phyloP scores from a whole-genome alignment of 2,113 vertebrate species.

The Daphoenositta chrysoptera region DNA sequence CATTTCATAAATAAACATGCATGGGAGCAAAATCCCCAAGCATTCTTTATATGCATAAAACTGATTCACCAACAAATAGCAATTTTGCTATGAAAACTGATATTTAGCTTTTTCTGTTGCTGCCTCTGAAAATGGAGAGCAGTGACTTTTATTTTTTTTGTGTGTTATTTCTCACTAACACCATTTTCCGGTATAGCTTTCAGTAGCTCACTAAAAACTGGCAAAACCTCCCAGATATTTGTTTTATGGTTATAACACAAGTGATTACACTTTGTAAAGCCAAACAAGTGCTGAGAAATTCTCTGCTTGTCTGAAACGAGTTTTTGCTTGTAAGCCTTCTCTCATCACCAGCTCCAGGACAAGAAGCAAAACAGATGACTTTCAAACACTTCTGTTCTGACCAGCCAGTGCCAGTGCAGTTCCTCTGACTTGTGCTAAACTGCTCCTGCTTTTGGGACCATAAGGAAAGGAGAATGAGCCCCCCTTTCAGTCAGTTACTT shows the following conservation, averaged over 20 bases:
- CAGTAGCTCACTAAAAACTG: neutral
- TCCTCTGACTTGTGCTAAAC: neutral
- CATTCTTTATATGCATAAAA: neutral
- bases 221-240: neutral
- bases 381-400: neutral
- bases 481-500: neutral
- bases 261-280: neutral
- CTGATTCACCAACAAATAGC: conserved; percentile 1
- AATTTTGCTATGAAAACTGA: neutral
- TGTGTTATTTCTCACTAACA: neutral
- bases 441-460: neutral
- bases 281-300: neutral
- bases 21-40: neutral
- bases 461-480: neutral
- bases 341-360: neutral
- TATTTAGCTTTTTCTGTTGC: neutral
- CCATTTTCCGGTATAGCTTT: neutral
- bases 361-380: neutral
- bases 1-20: conserved; percentile 39
- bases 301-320: neutral
- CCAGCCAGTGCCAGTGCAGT: neutral
- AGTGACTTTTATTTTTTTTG: neutral
- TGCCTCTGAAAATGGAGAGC: neutral
- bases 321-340: neutral
- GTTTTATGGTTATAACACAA: neutral